Evolutionary conservation across 92 coral and sea anemone species (phyloP).

Genomic region (Bergia sp.): DNA sequence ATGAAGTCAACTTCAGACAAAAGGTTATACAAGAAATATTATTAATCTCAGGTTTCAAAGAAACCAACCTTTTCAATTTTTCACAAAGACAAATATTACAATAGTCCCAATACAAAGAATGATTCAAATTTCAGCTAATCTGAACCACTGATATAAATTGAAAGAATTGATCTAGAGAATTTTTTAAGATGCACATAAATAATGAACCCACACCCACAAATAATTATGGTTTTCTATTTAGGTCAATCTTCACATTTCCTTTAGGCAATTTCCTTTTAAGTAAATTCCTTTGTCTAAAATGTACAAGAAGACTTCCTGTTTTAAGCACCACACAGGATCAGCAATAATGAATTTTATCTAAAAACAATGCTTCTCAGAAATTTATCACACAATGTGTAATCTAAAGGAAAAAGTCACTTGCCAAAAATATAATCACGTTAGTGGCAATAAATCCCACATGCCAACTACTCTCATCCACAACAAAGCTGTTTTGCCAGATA

Average conservation of each 20-base stretch:
- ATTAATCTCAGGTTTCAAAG: constrained; percentile 1
- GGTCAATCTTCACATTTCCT: constrained; percentile 26
- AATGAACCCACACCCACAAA: constrained; percentile 39
- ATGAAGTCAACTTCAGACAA: constrained; percentile 26
- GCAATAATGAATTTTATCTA: neutral
- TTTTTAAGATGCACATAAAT: neutral
- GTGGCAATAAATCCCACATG: neutral
- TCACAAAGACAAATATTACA: neutral
- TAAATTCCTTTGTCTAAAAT: constrained; percentile 33
- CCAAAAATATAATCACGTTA: neutral
- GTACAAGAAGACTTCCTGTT: constrained; percentile 17
- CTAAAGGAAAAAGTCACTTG: neutral
- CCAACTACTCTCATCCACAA: neutral
- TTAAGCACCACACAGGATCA: neutral
- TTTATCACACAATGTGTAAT: neutral
- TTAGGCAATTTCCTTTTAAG: constrained; percentile 36
- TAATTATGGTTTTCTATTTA: constrained; percentile 15
- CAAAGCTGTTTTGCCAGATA: neutral
- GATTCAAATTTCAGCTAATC: neutral
- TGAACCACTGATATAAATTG: neutral
- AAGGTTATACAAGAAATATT: neutral
- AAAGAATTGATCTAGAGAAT: neutral
- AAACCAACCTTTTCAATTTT: neutral
- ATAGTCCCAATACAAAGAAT: neutral
- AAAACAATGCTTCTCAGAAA: neutral